phyloP scores from a whole-genome alignment of 2,888 invertebrate genomes.

The Synanthedon vespiformis region DNA sequence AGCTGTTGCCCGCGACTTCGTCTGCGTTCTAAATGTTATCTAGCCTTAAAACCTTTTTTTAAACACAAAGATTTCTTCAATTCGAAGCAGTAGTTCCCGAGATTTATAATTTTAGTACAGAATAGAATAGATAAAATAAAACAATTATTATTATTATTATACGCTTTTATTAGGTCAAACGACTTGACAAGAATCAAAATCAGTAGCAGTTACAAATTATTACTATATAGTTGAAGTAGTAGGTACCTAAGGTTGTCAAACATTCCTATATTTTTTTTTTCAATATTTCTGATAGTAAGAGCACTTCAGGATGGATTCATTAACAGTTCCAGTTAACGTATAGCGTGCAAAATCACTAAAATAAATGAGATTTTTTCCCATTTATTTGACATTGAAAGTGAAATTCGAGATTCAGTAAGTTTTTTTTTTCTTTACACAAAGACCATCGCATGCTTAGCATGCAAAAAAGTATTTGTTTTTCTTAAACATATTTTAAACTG shows the following conservation, averaged over 20 bases:
- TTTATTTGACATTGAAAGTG: slow-evolving; percentile 35
- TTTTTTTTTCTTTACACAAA: background rate
- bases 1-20: too few species aligned
- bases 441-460: too few species aligned
- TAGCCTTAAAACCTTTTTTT: too few species aligned
- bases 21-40: too few species aligned
- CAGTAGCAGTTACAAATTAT: too few species aligned
- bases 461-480: background rate
- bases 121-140: too few species aligned
- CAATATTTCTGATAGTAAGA: slow-evolving; percentile 48
- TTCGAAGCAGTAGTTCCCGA: too few species aligned
- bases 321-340: slow-evolving; percentile 46
- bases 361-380: slow-evolving; percentile 29
- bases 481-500: slow-evolving; percentile 9
- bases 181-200: too few species aligned
- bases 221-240: slow-evolving; percentile 28
- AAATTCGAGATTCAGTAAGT: slow-evolving; percentile 3
- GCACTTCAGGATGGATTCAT: slow-evolving; percentile 69
- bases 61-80: too few species aligned
- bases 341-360: slow-evolving; percentile 30
- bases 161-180: too few species aligned
- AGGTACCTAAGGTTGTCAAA: slow-evolving; percentile 23
- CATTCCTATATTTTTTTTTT: slow-evolving; percentile 22
- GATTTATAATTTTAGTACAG: too few species aligned
- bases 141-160: too few species aligned